Conservation (phyloP, 2,888 invertebrate genomes). For the Marronus borbonicus region DNA sequence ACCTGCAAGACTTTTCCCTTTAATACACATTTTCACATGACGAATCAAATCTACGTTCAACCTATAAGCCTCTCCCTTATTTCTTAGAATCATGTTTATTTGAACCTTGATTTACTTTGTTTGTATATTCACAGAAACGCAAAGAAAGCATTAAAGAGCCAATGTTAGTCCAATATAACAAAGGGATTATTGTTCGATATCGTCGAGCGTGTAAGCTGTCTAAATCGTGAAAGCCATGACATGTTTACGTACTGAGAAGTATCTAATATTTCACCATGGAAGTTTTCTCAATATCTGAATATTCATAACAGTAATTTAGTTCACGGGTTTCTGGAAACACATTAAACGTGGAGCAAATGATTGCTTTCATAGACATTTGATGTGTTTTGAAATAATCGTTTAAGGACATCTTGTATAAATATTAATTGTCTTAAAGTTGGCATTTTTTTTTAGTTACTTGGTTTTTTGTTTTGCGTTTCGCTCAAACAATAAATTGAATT, state of each 20-base stretch:
- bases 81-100: no score
- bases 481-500: no score
- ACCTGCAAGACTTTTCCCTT: no score
- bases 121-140: no score
- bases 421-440: no score
- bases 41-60: no score
- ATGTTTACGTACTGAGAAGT: conserved; percentile 22
- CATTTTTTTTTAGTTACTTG: no score
- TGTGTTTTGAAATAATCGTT: neutral
- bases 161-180: neutral
- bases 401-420: neutral
- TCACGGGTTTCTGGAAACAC: conserved; percentile 24
- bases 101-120: no score
- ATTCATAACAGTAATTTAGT: conserved; percentile 21
- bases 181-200: neutral
- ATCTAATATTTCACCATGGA: conserved; percentile 2
- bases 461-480: no score
- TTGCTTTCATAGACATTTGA: neutral
- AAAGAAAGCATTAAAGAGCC: neutral
- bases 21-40: no score
- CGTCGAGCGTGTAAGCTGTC: neutral
- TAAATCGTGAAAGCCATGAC: conserved; percentile 11
- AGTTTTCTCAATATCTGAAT: conserved; percentile 10
- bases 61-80: no score
- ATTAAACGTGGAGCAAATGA: conserved; percentile 14